These are phyloP conservation scores for Diaprepes abbreviatus DNA, from an alignment of 2,888 invertebrate genomes.

Conservation along the genomic window DNA sequence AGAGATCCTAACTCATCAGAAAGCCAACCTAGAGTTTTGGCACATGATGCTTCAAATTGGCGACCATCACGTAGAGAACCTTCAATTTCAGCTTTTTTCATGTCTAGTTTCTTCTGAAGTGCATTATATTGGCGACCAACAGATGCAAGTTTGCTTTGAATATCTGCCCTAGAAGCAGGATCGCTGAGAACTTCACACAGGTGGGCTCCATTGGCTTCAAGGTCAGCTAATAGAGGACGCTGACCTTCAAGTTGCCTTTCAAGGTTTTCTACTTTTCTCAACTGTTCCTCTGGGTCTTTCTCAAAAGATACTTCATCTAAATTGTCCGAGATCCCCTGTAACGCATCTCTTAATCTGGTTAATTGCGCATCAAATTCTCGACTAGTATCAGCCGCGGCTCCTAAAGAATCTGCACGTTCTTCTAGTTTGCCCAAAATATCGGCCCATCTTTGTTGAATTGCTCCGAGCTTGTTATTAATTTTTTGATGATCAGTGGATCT, in stretches of 20 bases:
- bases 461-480: constrained; percentile 79
- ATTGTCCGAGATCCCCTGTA: constrained; percentile 89
- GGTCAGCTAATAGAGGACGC: constrained; percentile 87
- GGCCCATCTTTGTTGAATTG: constrained; percentile 84
- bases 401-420: constrained; percentile 89
- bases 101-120: constrained; percentile 90
- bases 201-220: constrained; percentile 91
- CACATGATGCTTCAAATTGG: constrained; percentile 90
- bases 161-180: constrained; percentile 90
- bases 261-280: constrained; percentile 88
- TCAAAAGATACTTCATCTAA: constrained; percentile 86
- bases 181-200: constrained; percentile 90
- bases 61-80: constrained; percentile 82
- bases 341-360: constrained; percentile 85
- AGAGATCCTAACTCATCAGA: constrained; percentile 83
- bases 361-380: constrained; percentile 93
- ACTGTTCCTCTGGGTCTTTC: constrained; percentile 88
- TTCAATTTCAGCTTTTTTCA: constrained; percentile 91
- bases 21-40: constrained; percentile 92
- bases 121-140: constrained; percentile 91
- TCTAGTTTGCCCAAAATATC: constrained; percentile 83
- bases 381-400: constrained; percentile 93
- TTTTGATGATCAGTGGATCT: constrained; percentile 75
- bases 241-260: constrained; percentile 92
- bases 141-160: constrained; percentile 87